Evolutionary conservation across 2,888 invertebrate species (phyloP).

Genomic region (Metallyticus violacea): DNA sequence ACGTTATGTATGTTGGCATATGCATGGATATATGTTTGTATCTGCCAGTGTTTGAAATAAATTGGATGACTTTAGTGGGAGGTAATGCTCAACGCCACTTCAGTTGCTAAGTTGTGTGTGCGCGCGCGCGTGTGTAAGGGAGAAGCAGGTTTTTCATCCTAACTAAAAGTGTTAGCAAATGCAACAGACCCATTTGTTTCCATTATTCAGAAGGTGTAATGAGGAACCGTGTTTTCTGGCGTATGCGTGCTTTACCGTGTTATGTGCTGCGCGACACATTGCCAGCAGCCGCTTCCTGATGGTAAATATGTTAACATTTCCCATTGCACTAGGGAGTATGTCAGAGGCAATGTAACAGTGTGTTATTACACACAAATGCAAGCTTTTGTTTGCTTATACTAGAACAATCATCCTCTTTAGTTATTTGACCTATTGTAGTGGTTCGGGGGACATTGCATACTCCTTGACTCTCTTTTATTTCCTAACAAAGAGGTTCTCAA

Average conservation of each 20-base stretch:
- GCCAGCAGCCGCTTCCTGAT: background rate
- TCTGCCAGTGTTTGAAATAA: background rate
- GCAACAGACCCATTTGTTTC: constrained; percentile 4
- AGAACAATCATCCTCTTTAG: background rate
- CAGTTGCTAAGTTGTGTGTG: background rate
- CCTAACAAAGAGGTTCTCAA: background rate
- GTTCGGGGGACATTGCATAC: background rate
- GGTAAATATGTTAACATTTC: background rate
- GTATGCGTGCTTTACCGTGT: background rate
- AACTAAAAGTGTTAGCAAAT: background rate
- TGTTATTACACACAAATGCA: background rate
- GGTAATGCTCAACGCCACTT: background rate
- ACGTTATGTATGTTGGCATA: background rate
- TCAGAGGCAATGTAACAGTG: background rate
- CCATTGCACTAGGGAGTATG: background rate
- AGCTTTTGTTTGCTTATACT: background rate
- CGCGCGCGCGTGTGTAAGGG: too few relatives aligned
- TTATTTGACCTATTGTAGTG: too few relatives aligned
- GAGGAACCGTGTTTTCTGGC: background rate
- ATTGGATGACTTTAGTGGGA: background rate
- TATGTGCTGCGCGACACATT: too few relatives aligned
- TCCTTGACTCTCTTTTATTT: background rate
- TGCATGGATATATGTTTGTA: background rate
- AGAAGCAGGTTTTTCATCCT: background rate
- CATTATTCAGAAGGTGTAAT: constrained; percentile 12